Evolutionary conservation across 2,888 invertebrate genomes (phyloP).

Genomic region (Macroteleia sp.): DNA sequence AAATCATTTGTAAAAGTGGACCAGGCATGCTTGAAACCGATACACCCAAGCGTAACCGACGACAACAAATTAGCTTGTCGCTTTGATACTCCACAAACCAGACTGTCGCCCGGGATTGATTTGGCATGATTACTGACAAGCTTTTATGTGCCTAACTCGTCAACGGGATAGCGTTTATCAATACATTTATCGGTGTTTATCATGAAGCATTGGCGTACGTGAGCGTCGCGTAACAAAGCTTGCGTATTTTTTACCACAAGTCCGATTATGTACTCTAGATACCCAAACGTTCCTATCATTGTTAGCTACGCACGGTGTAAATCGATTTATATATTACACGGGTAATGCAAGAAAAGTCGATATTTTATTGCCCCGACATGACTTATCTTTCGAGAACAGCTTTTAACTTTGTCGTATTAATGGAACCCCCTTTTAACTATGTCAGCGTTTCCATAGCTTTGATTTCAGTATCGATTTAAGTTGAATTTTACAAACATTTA

Average conservation of each 20-base stretch:
- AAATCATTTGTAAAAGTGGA: constrained; percentile 82
- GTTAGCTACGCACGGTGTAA: not conserved
- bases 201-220: constrained; percentile 23
- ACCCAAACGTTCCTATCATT: constrained; percentile 5
- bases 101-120: constrained; percentile 57
- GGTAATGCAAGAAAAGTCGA: constrained; percentile 42
- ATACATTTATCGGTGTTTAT: constrained; percentile 50
- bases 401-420: constrained; percentile 47
- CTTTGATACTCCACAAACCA: constrained; percentile 57
- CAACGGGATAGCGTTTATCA: constrained; percentile 25
- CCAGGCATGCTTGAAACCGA: constrained; percentile 63
- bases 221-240: not conserved
- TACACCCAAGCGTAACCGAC: constrained; percentile 60
- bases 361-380: constrained; percentile 67
- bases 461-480: constrained; percentile 16
- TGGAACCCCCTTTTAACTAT: constrained; percentile 40
- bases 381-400: constrained; percentile 47
- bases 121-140: constrained; percentile 49
- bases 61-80: constrained; percentile 66
- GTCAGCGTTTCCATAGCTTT: constrained; percentile 36
- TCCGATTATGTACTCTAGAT: constrained; percentile 16
- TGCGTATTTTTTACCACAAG: constrained; percentile 12
- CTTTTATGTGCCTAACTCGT: constrained; percentile 35
- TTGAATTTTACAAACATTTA: too few relatives aligned
- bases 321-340: constrained; percentile 40